Percentiles rank a stretch among this genome's conserved stretches.
phyloP scores from a whole-genome alignment of 2,797 vertebrate species.

The Petrocephalus sullivani region DNA sequence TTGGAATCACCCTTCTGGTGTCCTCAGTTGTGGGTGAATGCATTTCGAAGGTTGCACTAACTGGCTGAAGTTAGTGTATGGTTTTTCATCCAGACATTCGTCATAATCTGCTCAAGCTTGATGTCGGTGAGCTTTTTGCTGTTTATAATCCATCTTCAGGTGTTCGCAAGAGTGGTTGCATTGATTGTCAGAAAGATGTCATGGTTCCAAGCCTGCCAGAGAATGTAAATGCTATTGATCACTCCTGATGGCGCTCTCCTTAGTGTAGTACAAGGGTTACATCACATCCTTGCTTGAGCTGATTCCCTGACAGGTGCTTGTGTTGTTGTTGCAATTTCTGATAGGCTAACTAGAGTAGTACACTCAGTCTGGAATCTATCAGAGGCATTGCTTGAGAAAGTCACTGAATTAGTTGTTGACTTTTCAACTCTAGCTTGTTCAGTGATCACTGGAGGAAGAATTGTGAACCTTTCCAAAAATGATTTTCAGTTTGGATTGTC shows the following conservation, averaged over 20 bases:
- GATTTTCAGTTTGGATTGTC: constrained; percentile 42
- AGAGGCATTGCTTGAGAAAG: neutral
- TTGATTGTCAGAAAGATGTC: neutral
- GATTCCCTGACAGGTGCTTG: neutral
- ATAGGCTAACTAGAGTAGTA: neutral
- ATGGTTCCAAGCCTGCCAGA: neutral
- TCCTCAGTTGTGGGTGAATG: too few relatives aligned
- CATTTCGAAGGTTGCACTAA: too few relatives aligned
- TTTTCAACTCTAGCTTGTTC: neutral
- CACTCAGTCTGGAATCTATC: neutral
- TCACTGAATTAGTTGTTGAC: neutral
- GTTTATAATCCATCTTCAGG: too few relatives aligned
- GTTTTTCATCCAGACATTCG: too few relatives aligned
- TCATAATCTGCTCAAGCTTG: too few relatives aligned
- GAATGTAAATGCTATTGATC: neutral
- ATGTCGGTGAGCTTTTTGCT: too few relatives aligned
- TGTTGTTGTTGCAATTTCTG: neutral
- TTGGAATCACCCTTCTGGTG: neutral
- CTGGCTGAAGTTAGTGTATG: too few relatives aligned
- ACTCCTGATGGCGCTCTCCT: neutral
- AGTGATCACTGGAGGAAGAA: neutral
- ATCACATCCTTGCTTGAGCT: neutral
- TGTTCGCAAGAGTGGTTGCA: too few relatives aligned
- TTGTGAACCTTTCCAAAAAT: constrained; percentile 52
- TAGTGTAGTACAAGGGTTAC: neutral